Evolutionary conservation across 2,888 invertebrate genomes (phyloP), one percentile per base, ranked within the genome.

Genomic region (Caenorhabditis panamensis): DNA sequence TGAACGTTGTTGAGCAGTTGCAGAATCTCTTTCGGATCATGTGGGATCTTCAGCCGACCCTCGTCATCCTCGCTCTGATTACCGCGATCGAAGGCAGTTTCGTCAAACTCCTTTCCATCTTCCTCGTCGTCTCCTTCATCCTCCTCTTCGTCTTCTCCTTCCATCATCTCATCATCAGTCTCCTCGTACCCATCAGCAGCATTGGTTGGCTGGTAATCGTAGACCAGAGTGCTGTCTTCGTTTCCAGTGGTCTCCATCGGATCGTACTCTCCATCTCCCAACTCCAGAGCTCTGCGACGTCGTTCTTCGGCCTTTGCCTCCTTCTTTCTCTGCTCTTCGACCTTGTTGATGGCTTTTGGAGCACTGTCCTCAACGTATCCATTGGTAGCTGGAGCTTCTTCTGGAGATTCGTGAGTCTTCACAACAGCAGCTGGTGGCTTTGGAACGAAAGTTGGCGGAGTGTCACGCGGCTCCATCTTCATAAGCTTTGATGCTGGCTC

Each of bases 181-280:
- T 69, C 59, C 18, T 79, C 73, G 1, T 71, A 51, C 16, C 49
- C 76, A 11, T 78, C 71, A 16, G 67, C 72, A 11, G 36, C n/a
- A 31, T 58, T 36, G 16, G 81, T 71, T 16, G 83, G 83, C 0
- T 69, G 78, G 47, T 83, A 83, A 18, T 81, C 81, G 24, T 37
- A 53, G 11, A 59, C 51, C 8, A 44, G 22, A 11, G 64, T 59
- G 5, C 24, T 56, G n/a, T 61, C 73, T 3, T 79, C 72, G 1
- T 56, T 41, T 0, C 26, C 44, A 0, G 54, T 51, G 20, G 68
- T 47, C 20, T 67, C 82, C 6, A 68, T 44, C 44, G 84, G 84
- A 69, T 84, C 82, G 31, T 84, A 84, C 59, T 84, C 72, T 26
- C 78, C 77, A 44, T 63, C 59, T 63, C 79, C 66, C 4, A 66